Base-by-base conservation (phyloP, 2,113 vertebrate genomes). In the Colistium nudipinnis region DNA sequence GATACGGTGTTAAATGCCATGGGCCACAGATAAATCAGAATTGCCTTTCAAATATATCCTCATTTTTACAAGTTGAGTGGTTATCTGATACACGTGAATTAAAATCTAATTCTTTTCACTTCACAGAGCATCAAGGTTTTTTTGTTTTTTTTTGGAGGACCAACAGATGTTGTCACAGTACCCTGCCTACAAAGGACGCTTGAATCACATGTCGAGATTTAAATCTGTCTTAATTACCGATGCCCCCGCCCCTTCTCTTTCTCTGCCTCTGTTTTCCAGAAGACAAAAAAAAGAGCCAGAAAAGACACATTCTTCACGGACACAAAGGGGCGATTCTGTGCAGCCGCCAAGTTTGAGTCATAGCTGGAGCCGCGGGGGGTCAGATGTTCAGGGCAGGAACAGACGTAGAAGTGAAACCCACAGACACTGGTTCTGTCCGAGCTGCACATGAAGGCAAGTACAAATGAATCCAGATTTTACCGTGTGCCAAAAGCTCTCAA, bases 291-390 rank as follows among this genome's bases (percentile, higher is more conserved):
- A 57, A 78, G 66, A 83, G 35, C 31, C 41, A 81, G 78, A 88
- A 85, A 81, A 90, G 88, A 85, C 35, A 68, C 88, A 90, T 90
- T 91, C 88, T 88, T 89, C 49, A 19, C 0, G 2, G 24, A 65
- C 62, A 93, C 91, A 93, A 91, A 91, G 89, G 64, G 52, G 6
- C 12, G 35, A 88, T 91, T 92, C 84, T 92, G 80, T 74, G 74
- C 57, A 38, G 70, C 65, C 62, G 66, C 71, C 83, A 52, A 76
- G 62, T 70, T 87, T 83, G 84, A 89, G 83, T 87, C 86, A 86
- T 70, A 57, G 68, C 74, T 63, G 71, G 81, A 81, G 68, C 73
- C 45, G 60, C 3, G 16, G 78, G 71, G 85, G 73, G 84, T 82
- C 83, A 85, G 83, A 69, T 39, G 38, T 65, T 74, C 74, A 56